Base-by-base conservation (phyloP, 1,140 invertebrate species). In the Hetaerina americana region DNA sequence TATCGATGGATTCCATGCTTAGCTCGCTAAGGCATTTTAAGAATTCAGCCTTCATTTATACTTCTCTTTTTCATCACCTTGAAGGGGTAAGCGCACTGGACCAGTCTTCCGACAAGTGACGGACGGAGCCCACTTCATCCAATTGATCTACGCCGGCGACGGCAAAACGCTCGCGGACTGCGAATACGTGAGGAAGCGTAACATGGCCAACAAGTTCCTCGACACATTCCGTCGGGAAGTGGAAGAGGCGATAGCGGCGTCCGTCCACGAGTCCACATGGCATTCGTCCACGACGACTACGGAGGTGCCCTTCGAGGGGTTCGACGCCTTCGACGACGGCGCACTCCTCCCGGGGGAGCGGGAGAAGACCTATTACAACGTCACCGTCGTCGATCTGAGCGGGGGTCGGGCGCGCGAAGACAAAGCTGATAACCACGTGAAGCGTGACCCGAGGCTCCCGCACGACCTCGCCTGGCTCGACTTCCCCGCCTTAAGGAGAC, bases 81-180 rank as follows among this genome's bases (percentile, higher is more conserved):
- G n/a, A n/a, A n/a, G n/a, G n/a, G n/a, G n/a, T n/a, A n/a, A n/a
- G 40, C 40, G 15, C 22, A 57, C 22, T 5, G 77, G 78, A 6
- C 74, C 84, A 73, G 77, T 82, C n/a, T 78, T 86, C 66, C 75
- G 85, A 8, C 83, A 83, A 77, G 72, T 85, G 27, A 77, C 80
- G 3, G 79, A 80, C 67, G 79, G 79, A 15, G 73, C 74, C 12
- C 78, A 81, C 70, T 81, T 83, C 27, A 77, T 86, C 66, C 82
- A 84, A 72, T 73, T 85, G 69, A 81, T 85, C 70, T 85, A 83
- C 76, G 78, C 80, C 27, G 76, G 77, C 67, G 78, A 80, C 28
- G 76, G 77, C 66, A 78, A 76, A 40, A 77, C 72, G 69, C 70
- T 81, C 69, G 78, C 76, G 57, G 79, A 80, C 71, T 82, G 80